phyloP scores from a whole-genome alignment of 2,113 vertebrate genomes.

The Eleginops maclovinus region DNA sequence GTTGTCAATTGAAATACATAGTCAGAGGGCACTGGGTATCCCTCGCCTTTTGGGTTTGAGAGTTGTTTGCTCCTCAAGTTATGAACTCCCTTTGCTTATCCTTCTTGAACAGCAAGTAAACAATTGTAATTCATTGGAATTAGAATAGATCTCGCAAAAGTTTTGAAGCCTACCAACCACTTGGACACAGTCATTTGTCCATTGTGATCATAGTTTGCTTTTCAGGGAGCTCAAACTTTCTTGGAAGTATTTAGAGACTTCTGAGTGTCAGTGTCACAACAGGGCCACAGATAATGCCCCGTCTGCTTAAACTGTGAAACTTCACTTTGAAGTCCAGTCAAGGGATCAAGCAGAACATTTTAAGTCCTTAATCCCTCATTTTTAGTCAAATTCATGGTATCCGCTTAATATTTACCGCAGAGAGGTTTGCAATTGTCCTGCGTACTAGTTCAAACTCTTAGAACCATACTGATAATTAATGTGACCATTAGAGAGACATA shows the following conservation, averaged over 20 bases:
- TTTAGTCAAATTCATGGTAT: conserved; percentile 67
- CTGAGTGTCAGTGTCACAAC: conserved; percentile 39
- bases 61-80: neutral
- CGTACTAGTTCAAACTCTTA: conserved; percentile 65
- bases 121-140: neutral
- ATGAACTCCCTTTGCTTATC: neutral
- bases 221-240: conserved; percentile 55
- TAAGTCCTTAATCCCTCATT: conserved; percentile 71
- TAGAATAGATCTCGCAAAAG: neutral
- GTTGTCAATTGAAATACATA: neutral
- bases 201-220: neutral
- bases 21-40: neutral
- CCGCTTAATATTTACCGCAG: conserved; percentile 75
- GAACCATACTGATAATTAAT: conserved; percentile 42
- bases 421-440: conserved; percentile 71
- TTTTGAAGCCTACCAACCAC: neutral
- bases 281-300: conserved; percentile 52
- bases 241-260: conserved; percentile 48
- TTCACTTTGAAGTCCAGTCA: conserved; percentile 79
- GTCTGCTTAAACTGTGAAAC: conserved; percentile 21
- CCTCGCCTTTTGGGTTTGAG: neutral
- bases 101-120: neutral
- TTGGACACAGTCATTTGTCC: neutral
- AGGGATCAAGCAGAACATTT: conserved; percentile 72
- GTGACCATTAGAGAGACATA: conserved; percentile 52